Base-by-base conservation (phyloP, 2,797 vertebrate species). In the Sebastes cheni region DNA sequence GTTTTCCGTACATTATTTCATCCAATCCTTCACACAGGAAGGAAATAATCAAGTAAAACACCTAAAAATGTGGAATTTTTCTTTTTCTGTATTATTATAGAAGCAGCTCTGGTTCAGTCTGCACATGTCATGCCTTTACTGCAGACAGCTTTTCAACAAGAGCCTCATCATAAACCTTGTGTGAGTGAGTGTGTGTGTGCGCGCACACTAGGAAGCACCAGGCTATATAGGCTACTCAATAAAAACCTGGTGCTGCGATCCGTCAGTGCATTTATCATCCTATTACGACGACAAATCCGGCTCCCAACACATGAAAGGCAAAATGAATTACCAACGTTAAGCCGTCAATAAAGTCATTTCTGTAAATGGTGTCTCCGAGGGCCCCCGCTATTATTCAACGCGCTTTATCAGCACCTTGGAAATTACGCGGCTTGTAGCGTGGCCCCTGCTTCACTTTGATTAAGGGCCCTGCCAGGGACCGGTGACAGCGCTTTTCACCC, bases 341-440 rank as follows among this genome's bases (percentile, higher is more conserved):
- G 96, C 97, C 97, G 98, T 99, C 98, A 99, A 98, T 98, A 98
- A 98, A 99, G 98, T 97, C 97, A 98, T 98, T 98, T 97, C 96
- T 97, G 97, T 97, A 98, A 99, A 97, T 97, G 97, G 97, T 96
- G 97, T 97, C 97, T 98, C 97, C 92, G 96, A 96, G 97, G 97
- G 96, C 95, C 95, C 75, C 93, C 94, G 97, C 97, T 86, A 97
- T 98, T 98, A 97, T 98, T 97, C 97, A 97, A 96, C 96, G 91
- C 95, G 97, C 97, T 97, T 98, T 98, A 98, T 98, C 98, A 98
- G 97, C 97, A 97, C 96, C 96, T 97, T 97, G 96, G 96, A 98
- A 97, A 97, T 98, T 97, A 97, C 95, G 97, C 86, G 95, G 87
- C 91, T 89, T 86, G 91, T 88, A 86, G 88, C 96, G 95, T 94